Base-by-base conservation (phyloP, 2,113 vertebrate genomes). In the Heliornis fulica region DNA sequence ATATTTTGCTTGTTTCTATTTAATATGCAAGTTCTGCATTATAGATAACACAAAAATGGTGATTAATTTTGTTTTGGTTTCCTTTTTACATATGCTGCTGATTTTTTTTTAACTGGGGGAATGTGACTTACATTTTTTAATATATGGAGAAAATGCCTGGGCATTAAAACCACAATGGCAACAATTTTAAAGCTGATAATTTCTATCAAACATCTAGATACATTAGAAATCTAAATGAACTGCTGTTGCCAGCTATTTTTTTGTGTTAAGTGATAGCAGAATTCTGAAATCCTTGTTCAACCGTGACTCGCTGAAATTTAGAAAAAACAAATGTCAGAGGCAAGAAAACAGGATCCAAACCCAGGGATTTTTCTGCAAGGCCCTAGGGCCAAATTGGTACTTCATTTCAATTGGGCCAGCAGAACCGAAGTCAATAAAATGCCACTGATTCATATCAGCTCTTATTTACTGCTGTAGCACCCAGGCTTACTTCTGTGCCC, bases 341-440 rank as follows among this genome's bases (percentile, higher is more conserved):
- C 56, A 64, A 74, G 83, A 69, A 48, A 78, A 65, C 53, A 71
- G 45, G 89, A 84, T 68, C 86, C 36, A 61, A 61, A 76, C 40
- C 11, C 64, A 79, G 51, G 41, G 36, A 74, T 53, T 81, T 75
- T 81, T 91, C 71, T 82, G 53, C 59, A 50, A 75, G 65, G 48
- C 91, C 61, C 69, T 79, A 31, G 57, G 63, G 69, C 53, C 69
- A 85, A 70, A 87, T 96, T 90, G 40, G 18, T 72, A 45, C 20
- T 90, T 66, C 83, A 96, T 94, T 96, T 95, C 92, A 69, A 93
- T 83, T 66, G 93, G 59, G 26, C 59, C 63, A 83, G 45, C 36
- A 92, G 68, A 83, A 92, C 45, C 74, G 83, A 80, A 94, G 79
- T 95, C 71, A 83, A 83, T 89, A 93, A 93, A 94, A 94, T 50